Conservation (phyloP, 2,888 invertebrate species). For the Stictocephala bisonia region DNA sequence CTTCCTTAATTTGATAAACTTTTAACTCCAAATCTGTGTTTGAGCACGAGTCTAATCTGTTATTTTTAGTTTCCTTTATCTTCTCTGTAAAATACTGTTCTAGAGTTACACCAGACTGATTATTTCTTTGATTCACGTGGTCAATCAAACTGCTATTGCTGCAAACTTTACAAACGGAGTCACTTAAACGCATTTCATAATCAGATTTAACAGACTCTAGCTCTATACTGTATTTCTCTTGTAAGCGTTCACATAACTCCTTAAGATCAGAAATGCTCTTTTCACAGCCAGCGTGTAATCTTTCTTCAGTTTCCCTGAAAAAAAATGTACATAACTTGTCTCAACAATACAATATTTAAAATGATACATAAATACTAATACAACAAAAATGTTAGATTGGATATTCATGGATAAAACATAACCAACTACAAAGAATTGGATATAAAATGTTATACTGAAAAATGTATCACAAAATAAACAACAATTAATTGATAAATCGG, state of each 20-base stretch:
- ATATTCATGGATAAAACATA: too few species aligned
- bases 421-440: too few species aligned
- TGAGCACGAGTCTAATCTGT: neutral
- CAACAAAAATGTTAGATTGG: too few species aligned
- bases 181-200: neutral
- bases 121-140: neutral
- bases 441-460: too few species aligned
- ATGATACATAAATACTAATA: neutral
- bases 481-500: too few species aligned
- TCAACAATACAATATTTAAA: neutral
- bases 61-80: slow-evolving; percentile 44
- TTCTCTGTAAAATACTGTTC: slow-evolving; percentile 47
- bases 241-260: slow-evolving; percentile 10
- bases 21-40: slow-evolving; percentile 44
- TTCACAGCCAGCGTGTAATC: slow-evolving; percentile 2
- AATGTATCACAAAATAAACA: too few species aligned
- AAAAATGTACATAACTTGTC: too few species aligned
- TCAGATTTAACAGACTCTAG: slow-evolving; percentile 25
- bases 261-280: neutral
- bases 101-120: slow-evolving; percentile 15
- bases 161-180: slow-evolving; percentile 29
- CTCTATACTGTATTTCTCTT: slow-evolving; percentile 33
- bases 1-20: slow-evolving; percentile 46
- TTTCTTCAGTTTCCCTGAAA: slow-evolving; percentile 14
- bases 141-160: neutral